These are phyloP conservation scores for Ptilodon capucinus DNA, from an alignment of 2,888 invertebrate species.

Conservation along the genomic window DNA sequence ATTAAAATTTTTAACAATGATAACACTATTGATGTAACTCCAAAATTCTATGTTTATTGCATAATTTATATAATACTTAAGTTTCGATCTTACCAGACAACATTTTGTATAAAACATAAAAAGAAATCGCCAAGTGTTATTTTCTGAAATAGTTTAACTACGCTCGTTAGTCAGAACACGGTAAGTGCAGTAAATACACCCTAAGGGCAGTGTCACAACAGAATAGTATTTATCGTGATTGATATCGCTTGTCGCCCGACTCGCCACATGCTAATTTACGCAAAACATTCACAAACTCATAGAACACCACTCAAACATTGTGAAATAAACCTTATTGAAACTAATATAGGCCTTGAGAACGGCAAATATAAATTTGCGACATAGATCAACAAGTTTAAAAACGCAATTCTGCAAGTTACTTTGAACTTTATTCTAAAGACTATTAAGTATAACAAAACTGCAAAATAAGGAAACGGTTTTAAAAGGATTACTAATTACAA, in stretches of 20 bases:
- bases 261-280: slow-evolving; percentile 44
- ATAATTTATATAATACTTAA: too few species aligned
- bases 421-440: background rate
- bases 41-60: too few species aligned
- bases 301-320: background rate
- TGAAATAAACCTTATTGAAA: background rate
- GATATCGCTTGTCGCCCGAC: slow-evolving; percentile 42
- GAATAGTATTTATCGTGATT: slow-evolving; percentile 47
- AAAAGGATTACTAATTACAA: background rate
- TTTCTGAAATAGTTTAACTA: background rate
- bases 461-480: background rate
- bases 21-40: too few species aligned
- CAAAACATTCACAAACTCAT: slow-evolving; percentile 17
- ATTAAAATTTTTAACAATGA: too few species aligned
- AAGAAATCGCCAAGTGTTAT: background rate
- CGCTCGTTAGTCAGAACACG: slow-evolving; percentile 22
- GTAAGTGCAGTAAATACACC: slow-evolving; percentile 22
- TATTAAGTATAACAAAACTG: background rate
- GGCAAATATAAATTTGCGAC: slow-evolving; percentile 10
- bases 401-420: background rate
- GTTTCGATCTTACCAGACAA: background rate
- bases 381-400: slow-evolving; percentile 5
- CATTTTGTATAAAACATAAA: background rate
- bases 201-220: slow-evolving; percentile 39
- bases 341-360: background rate